Conservation (phyloP, 1,140 invertebrate genomes). For the Metopolophium dirhodum region DNA sequence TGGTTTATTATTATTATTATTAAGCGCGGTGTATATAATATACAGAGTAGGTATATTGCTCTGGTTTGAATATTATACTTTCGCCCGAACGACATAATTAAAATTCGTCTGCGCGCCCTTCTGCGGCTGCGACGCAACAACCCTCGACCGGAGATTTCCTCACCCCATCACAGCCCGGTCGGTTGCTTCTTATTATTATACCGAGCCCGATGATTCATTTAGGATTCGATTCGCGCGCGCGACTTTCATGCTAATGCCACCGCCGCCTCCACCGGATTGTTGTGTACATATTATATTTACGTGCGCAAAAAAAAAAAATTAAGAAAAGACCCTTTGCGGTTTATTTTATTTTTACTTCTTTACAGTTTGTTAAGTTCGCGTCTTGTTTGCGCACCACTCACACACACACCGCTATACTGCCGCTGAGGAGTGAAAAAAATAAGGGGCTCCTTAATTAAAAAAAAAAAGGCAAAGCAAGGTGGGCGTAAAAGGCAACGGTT, state of each 20-base stretch:
- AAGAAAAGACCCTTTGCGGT: conserved; percentile 47
- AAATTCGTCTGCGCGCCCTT: conserved; percentile 36
- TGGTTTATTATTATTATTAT: neutral
- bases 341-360: conserved; percentile 44
- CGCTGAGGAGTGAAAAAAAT: conserved; percentile 14
- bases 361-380: conserved; percentile 56
- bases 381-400: conserved; percentile 29
- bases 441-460: conserved; percentile 56
- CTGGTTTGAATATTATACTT: neutral
- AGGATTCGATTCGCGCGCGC: neutral
- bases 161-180: neutral
- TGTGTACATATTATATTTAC: neutral
- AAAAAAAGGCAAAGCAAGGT: conserved; percentile 50
- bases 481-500: conserved; percentile 47
- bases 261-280: neutral
- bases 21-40: neutral
- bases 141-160: conserved; percentile 27
- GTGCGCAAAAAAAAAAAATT: neutral
- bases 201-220: conserved; percentile 42
- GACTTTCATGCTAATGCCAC: conserved; percentile 51
- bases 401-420: neutral
- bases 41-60: neutral
- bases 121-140: neutral
- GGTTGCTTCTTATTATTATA: conserved; percentile 30
- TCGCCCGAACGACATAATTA: conserved; percentile 27